phyloP scores from a whole-genome alignment of 2,888 invertebrate species.

The Adelphocoris suturalis region DNA sequence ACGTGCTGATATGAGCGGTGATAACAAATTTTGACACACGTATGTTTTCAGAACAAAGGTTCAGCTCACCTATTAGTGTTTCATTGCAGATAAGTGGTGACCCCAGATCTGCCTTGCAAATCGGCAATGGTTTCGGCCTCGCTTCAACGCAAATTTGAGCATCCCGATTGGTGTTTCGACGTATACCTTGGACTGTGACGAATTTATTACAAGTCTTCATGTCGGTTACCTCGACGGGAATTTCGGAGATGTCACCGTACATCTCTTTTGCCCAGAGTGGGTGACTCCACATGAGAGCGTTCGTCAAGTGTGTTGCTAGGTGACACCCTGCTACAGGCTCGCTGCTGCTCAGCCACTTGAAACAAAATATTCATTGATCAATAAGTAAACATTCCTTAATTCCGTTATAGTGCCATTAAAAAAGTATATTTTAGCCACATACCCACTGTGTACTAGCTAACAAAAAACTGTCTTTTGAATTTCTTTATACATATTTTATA shows the following conservation, averaged over 20 bases:
- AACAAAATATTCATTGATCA: neutral
- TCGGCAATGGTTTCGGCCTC: slow-evolving; percentile 24
- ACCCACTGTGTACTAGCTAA: no score
- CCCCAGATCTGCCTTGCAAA: slow-evolving; percentile 40
- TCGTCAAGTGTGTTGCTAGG: neutral
- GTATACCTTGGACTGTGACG: neutral
- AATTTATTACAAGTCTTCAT: neutral
- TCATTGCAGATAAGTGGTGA: slow-evolving; percentile 41
- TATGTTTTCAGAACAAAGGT: no score
- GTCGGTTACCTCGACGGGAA: neutral
- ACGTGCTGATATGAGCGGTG: no score
- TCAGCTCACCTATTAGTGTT: neutral
- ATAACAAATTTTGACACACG: no score
- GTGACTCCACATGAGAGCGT: slow-evolving; percentile 37
- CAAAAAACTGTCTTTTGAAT: no score
- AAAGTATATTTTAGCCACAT: no score
- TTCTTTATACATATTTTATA: no score
- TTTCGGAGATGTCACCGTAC: slow-evolving; percentile 8
- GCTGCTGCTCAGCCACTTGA: neutral
- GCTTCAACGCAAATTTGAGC: slow-evolving; percentile 34
- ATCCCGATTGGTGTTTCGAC: neutral
- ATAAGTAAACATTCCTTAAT: no score
- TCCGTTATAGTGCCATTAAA: no score
- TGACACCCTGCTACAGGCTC: neutral
- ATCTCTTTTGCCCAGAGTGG: neutral